Evolutionary conservation across 2,888 invertebrate genomes (phyloP), one percentile per base, ranked within the genome.

Genomic region (Cistogaster globosa): DNA sequence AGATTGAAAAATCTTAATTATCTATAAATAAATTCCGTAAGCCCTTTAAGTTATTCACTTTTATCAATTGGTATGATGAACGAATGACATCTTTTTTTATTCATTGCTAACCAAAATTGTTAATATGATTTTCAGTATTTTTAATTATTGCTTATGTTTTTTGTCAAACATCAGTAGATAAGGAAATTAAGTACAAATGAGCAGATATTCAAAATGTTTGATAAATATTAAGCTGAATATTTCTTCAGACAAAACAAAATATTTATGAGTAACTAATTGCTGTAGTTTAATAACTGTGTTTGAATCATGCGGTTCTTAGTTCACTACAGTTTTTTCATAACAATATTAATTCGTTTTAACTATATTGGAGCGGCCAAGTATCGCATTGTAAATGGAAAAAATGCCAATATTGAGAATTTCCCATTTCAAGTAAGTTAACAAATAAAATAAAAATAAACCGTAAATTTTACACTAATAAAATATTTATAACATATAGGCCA

Each of bases 361-460:
- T 22, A 32, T 57, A 51, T 51, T 48, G 63, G 62, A 22, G 26
- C 75, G 7, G 58, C 75, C 18, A 65, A 86, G 32, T 86, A 84
- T 75, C 89, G 92, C 1, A 92, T 92, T 55, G 92, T 92, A 0
- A 91, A 91, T 76, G 92, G 92, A 0, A 88, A 88, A n/a, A 89
- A 88, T 63, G 92, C 90, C 0, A 55, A 79, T 0, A 90, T 89
- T 18, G 89, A 90, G 4, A 88, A 92, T 53, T 92, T 92, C 77
- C 90, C 90, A 3, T 91, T 90, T 87, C 92, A 92, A 84, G 88
- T 90, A 87, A 72, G 69, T 58, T 42, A 42, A 42, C 8, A 12
- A 42, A 12, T 6, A 42, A 12, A 2, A 32, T 32, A 32, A 32
- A 32, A 0, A 32, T 7, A 32, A 5, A 5, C 32, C 0, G 6